Conservation (phyloP, 1,140 invertebrate genomes). For the Ceratina australensis region DNA sequence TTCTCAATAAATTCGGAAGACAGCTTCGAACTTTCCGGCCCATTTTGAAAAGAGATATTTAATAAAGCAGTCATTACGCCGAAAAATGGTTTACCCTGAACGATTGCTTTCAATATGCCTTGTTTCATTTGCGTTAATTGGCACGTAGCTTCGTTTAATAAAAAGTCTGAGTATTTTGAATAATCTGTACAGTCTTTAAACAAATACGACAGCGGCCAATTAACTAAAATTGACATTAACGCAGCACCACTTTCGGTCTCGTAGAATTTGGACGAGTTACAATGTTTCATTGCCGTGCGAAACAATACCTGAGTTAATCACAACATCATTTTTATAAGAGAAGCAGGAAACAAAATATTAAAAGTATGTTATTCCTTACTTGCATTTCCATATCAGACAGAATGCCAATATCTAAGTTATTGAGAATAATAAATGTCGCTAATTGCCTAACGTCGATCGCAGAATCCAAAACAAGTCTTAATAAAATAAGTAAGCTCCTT, state of each 20-base stretch:
- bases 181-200: constrained; percentile 8
- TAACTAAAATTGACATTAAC: constrained; percentile 73
- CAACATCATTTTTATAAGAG: background rate
- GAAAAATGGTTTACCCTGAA: constrained; percentile 71
- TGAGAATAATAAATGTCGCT: constrained; percentile 73
- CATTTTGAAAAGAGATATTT: constrained; percentile 55
- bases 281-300: constrained; percentile 71
- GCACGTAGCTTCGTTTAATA: constrained; percentile 63
- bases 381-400: constrained; percentile 56
- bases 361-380: constrained; percentile 51
- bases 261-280: constrained; percentile 80
- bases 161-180: constrained; percentile 48
- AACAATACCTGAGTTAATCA: constrained; percentile 65
- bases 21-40: constrained; percentile 48
- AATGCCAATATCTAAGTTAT: constrained; percentile 68
- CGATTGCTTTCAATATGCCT: constrained; percentile 75
- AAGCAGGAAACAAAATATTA: constrained; percentile 32
- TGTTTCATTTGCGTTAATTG: constrained; percentile 70
- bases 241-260: constrained; percentile 80
- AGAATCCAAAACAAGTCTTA: constrained; percentile 74
- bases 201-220: constrained; percentile 56
- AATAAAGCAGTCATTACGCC: constrained; percentile 71
- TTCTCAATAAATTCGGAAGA: constrained; percentile 50
- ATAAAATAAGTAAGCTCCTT: constrained; percentile 63
- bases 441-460: constrained; percentile 78